A percentile compares a stretch with the other conserved stretches of the same genome.
Evolutionary conservation across 2,888 invertebrate species (phyloP).

Genomic region (Steinernema hermaphroditum): DNA sequence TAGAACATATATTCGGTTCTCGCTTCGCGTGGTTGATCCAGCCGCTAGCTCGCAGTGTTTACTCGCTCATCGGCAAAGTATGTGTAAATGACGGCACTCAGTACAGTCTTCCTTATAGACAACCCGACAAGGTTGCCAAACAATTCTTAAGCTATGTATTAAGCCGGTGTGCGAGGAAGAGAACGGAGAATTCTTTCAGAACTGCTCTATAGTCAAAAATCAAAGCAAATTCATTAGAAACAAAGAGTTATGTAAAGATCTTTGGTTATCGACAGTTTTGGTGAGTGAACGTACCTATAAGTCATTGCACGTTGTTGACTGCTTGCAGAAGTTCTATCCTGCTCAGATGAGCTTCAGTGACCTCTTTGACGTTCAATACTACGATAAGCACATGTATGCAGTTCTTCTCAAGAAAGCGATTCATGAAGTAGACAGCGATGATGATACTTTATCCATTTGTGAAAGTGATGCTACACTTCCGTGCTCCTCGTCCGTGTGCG

Average conservation of each 20-base stretch:
- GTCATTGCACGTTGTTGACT: too few species aligned
- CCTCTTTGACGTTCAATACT: neutral
- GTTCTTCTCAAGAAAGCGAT: neutral
- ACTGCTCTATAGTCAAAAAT: neutral
- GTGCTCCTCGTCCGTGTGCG: neutral
- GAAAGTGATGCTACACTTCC: neutral
- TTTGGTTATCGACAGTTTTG: neutral
- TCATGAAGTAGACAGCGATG: slow-evolving; percentile 4
- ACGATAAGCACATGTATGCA: neutral
- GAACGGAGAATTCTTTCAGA: slow-evolving; percentile 11
- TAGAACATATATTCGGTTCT: neutral
- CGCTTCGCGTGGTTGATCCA: neutral
- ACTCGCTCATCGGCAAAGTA: neutral
- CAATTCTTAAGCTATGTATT: neutral
- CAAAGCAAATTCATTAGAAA: neutral
- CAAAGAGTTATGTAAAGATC: neutral
- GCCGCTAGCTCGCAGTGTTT: neutral
- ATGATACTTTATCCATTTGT: slow-evolving; percentile 1
- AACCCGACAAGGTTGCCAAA: neutral
- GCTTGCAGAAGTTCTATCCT: neutral
- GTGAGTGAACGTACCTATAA: neutral
- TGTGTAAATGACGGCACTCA: neutral
- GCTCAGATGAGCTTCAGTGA: neutral
- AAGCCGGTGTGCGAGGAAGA: neutral
- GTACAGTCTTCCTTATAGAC: neutral